Base-by-base conservation (phyloP, 1,140 invertebrate species). In the Microplitis mediator region DNA sequence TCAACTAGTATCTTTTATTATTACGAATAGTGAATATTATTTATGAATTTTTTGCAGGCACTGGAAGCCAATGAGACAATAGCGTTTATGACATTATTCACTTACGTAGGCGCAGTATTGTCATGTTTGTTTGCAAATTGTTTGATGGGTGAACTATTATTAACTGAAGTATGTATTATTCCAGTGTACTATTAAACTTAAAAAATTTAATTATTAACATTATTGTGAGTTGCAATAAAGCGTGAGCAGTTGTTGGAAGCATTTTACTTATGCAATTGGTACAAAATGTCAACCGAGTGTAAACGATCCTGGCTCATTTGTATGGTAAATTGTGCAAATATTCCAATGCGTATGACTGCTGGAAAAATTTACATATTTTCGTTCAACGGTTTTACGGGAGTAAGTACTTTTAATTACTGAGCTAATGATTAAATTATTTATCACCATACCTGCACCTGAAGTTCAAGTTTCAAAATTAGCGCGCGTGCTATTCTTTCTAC, bases 71-170 rank as follows among this genome's bases (percentile, higher is more conserved):
- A 4, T 4, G 35, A 36, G 11, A 50, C 35, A n/a, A n/a, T 64
- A n/a, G 34, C 8, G 11, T 8, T 16, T 39, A 39, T 39, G 11
- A 64, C 35, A 13, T 64, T 45, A 45, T 13, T 39, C 11, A 9
- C 16, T 64, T 64, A 39, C 1, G 34, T 31, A 9, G 35, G 11
- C 13, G 35, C 62, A 39, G 35, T 50, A 13, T 23, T 39, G 14
- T 5, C 62, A 34, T 13, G 14, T 4, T 32, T 74, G 13, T 58
- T 68, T 9, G 60, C 34, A 9, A 76, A 77, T 50, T 78, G 72
- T 1, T 76, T 69, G 16, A 54, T 76, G 13, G 72, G 77, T 3
- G 77, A 77, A 56, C 71, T 34, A 3, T 60, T 78, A 0, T 61
- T 68, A 11, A n/a, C n/a, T 6, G 68, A 76, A 61, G 77, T 77